Percentiles rank a stretch among this genome's conserved stretches.
These are phyloP conservation scores for Nysson spinosus DNA, from an alignment of 2,888 invertebrate species.

Conservation along the genomic window DNA sequence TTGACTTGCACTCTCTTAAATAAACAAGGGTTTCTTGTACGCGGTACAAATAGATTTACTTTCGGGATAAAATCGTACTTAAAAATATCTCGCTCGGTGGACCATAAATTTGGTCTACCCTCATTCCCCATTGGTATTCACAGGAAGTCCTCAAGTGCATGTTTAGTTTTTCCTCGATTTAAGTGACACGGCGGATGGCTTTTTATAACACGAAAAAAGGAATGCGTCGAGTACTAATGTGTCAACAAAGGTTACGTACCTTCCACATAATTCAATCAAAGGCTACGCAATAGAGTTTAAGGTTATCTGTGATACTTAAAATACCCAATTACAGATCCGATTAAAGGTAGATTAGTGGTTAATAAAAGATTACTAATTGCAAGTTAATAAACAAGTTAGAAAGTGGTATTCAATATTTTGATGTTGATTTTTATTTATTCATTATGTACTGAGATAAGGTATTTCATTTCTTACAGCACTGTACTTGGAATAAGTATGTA, in stretches of 20 bases:
- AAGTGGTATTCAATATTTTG: no score
- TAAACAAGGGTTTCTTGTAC: slow-evolving; percentile 39
- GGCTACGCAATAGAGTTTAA: no score
- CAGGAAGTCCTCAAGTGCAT: slow-evolving; percentile 38
- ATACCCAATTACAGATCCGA: no score
- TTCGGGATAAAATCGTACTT: slow-evolving; percentile 53
- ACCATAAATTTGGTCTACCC: slow-evolving; percentile 50
- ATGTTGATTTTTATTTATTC: no score
- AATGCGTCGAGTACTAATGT: slow-evolving; percentile 1
- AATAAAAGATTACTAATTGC: no score
- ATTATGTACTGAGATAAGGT: no score
- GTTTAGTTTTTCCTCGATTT: slow-evolving; percentile 23
- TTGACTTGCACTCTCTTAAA: slow-evolving; percentile 25
- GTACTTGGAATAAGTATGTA: no score
- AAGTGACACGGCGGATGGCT: slow-evolving; percentile 19
- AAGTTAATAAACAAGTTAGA: no score
- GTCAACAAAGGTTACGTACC: not conserved
- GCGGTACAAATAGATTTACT: slow-evolving; percentile 55
- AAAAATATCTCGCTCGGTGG: slow-evolving; percentile 43
- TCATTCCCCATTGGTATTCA: slow-evolving; percentile 17
- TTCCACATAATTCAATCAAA: no score
- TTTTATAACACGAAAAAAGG: slow-evolving; percentile 22
- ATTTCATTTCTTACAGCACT: no score
- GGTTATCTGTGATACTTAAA: no score
- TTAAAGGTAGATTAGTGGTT: no score